phyloP scores from a whole-genome alignment of 2,113 vertebrate genomes.

The Nannobrachium achirus region DNA sequence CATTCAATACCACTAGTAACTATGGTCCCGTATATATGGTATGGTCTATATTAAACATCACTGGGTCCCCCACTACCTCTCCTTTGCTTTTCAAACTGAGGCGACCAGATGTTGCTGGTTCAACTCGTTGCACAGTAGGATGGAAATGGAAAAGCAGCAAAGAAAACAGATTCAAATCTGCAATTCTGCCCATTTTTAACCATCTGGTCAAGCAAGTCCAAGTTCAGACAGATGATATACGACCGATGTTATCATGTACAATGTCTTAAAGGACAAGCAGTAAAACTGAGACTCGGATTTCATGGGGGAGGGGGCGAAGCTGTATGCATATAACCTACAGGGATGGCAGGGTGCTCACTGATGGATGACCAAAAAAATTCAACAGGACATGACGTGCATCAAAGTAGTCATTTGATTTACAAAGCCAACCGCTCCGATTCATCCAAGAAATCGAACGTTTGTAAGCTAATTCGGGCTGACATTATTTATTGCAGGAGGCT shows the following conservation, averaged over 20 bases:
- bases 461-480: neutral
- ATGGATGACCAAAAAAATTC: conserved; percentile 20
- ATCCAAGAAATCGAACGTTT: conserved; percentile 8
- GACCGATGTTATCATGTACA: neutral
- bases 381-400: conserved; percentile 13
- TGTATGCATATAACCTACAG: neutral
- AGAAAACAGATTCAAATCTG: no score
- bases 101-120: neutral
- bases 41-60: no score
- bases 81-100: no score
- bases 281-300: conserved; percentile 9
- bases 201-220: neutral
- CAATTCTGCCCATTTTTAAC: neutral
- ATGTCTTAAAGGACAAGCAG: conserved; percentile 8
- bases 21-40: no score
- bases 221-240: neutral
- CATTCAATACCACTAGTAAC: no score
- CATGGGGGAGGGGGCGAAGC: neutral
- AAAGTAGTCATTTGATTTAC: conserved; percentile 21
- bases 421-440: neutral
- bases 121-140: neutral
- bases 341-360: conserved; percentile 12
- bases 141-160: neutral
- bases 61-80: no score
- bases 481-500: conserved; percentile 30